Base-by-base conservation (phyloP, 2,797 vertebrate genomes). In the Rhodeus uyekii region DNA sequence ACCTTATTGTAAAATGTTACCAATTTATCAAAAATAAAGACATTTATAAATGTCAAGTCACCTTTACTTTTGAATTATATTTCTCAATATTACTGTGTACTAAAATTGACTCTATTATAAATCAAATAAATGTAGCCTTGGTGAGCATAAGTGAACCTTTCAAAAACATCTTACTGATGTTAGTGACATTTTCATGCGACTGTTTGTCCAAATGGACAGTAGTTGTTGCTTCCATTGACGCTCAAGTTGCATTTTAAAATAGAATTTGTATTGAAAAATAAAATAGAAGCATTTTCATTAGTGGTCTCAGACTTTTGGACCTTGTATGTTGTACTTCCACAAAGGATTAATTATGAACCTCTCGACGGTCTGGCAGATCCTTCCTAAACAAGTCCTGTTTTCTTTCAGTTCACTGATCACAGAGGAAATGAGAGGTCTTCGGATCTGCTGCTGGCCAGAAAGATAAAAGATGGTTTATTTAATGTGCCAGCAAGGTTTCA, bases 381-480 rank as follows among this genome's bases (percentile, higher is more conserved):
- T 7, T 50, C 10, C 18, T 27, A 18, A 65, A 38, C 22, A 27
- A 13, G 22, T 36, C 4, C 44, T 48, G 22, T 19, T 71, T 71
- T 72, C 68, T 72, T 72, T 72, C 68, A 72, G 65, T 44, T 68
- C n/a, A 27, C n/a, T 42, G 46, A 36, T 34, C 19, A 0, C 29
- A 12, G 68, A 50, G 48, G 18, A 71, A 71, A 48, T 71, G 22
- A n/a, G 69, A 50, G 19, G 18, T 48, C 44, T 71, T 71, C 68
- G 22, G 68, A 18, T 16, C 18, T 50, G 29, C 32, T 50, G 42
- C 29, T 50, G 42, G 8, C 1, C 1, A 27, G 16, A 22, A 55
- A 8, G 61, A 38, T 19, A 27, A 38, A 27, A 65, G 22, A 78
- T 50, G 75, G 12, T 5, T 22, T 27, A 46, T 48, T 64, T 48